Evolutionary conservation across 2,797 vertebrate genomes (phyloP).

Genomic region (Micrastur ruficollis): DNA sequence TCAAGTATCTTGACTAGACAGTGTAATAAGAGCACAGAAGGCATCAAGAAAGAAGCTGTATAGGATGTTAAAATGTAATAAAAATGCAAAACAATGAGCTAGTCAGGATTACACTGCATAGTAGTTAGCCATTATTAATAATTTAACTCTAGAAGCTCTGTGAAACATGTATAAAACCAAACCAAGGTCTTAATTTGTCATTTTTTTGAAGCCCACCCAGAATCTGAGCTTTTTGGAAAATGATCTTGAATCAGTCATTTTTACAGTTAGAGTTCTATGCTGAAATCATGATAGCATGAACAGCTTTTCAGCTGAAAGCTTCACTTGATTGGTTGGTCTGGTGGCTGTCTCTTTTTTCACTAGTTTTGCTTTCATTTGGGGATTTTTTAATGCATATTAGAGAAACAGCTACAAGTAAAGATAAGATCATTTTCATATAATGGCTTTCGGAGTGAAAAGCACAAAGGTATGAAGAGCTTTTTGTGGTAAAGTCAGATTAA

Average conservation of each 20-base stretch:
- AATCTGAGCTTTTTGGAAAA: background rate
- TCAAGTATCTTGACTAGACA: background rate
- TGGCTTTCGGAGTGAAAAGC: background rate
- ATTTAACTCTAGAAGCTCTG: background rate
- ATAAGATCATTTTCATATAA: background rate
- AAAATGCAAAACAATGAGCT: background rate
- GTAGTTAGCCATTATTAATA: background rate
- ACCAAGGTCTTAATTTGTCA: background rate
- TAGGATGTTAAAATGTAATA: background rate
- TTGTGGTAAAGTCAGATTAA: background rate
- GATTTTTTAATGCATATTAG: background rate
- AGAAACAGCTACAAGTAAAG: background rate
- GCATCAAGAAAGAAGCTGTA: background rate
- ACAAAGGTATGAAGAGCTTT: background rate
- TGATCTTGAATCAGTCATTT: background rate
- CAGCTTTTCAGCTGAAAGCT: background rate
- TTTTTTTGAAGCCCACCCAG: background rate
- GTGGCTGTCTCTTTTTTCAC: background rate
- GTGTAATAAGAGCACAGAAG: background rate
- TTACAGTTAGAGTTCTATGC: background rate
- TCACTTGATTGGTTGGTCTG: background rate
- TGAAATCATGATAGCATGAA: background rate
- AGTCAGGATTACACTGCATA: background rate
- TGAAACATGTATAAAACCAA: background rate
- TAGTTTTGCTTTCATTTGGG: background rate